Evolutionary conservation across 2,888 invertebrate species (phyloP).

Genomic region (Athalia cordata): DNA sequence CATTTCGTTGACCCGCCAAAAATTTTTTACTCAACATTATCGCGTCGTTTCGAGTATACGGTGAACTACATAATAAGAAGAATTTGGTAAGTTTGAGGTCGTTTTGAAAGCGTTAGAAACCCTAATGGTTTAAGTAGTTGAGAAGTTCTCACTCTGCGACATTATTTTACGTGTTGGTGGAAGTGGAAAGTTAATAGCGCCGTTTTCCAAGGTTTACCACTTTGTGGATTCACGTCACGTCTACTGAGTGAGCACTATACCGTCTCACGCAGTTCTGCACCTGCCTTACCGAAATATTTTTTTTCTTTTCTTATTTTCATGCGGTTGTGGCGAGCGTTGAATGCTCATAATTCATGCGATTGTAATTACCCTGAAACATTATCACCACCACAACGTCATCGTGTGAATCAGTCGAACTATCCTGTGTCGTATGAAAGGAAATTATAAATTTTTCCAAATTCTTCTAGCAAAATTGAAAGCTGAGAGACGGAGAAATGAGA

Average conservation of each 20-base stretch:
- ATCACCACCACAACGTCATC: no score
- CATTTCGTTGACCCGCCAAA: no score
- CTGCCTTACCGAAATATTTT: background rate
- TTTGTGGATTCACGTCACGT: conserved; percentile 24
- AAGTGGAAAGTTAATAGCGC: conserved; percentile 34
- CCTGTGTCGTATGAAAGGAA: no score
- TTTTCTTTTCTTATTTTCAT: background rate
- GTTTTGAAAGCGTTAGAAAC: background rate
- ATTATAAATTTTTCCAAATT: no score
- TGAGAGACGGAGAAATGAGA: background rate
- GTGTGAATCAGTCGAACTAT: no score
- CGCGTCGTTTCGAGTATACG: background rate
- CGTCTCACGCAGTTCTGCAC: background rate
- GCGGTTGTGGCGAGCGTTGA: no score
- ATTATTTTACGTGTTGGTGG: conserved; percentile 10
- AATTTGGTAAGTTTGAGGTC: conserved; percentile 1
- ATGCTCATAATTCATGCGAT: no score
- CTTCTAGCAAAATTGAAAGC: no score
- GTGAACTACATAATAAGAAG: background rate
- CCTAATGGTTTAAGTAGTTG: conserved; percentile 38
- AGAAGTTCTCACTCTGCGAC: conserved; percentile 25
- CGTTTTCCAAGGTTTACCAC: conserved; percentile 21
- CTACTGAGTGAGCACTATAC: background rate
- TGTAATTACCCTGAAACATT: no score
- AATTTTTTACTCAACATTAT: no score